Evolutionary conservation across 2,888 invertebrate genomes (phyloP).

Genomic region (Phymatocera aterrima): DNA sequence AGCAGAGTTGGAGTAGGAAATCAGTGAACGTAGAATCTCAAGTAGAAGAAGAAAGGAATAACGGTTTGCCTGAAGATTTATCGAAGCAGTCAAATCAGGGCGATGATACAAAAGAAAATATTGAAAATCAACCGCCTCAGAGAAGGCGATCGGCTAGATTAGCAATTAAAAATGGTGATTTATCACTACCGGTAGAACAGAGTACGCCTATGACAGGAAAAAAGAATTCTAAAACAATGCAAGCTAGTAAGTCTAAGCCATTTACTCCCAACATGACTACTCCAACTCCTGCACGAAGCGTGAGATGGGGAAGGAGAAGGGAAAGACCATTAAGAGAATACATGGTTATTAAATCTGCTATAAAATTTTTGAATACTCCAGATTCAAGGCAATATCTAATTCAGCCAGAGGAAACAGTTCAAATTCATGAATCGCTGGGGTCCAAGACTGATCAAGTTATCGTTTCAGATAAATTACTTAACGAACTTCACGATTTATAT

Average conservation of each 20-base stretch:
- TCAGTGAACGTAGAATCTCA: not conserved
- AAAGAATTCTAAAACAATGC: not conserved
- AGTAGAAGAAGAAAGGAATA: not conserved
- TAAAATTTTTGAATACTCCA: constrained; percentile 58
- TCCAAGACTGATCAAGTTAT: not conserved
- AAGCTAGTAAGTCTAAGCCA: constrained; percentile 5
- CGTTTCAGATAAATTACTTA: constrained; percentile 56
- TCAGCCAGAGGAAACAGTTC: constrained; percentile 14
- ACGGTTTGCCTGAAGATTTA: not conserved
- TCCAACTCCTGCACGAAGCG: constrained; percentile 6
- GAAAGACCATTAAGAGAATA: constrained; percentile 56
- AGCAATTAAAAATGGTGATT: constrained; percentile 44
- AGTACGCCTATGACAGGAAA: constrained; percentile 50
- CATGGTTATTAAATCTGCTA: constrained; percentile 58
- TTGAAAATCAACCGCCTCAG: constrained; percentile 10
- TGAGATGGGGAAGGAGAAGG: constrained; percentile 42
- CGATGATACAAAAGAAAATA: not conserved
- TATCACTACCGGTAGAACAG: constrained; percentile 24
- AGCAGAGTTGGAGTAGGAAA: not conserved
- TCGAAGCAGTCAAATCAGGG: not conserved
- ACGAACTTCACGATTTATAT: constrained; percentile 56
- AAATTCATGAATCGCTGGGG: not conserved
- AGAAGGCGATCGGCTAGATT: constrained; percentile 51
- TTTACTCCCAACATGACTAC: constrained; percentile 46
- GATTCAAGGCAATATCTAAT: constrained; percentile 52